These are phyloP conservation scores for Sciaenops ocellatus DNA, from an alignment of 2,797 vertebrate genomes.

Conservation along the genomic window DNA sequence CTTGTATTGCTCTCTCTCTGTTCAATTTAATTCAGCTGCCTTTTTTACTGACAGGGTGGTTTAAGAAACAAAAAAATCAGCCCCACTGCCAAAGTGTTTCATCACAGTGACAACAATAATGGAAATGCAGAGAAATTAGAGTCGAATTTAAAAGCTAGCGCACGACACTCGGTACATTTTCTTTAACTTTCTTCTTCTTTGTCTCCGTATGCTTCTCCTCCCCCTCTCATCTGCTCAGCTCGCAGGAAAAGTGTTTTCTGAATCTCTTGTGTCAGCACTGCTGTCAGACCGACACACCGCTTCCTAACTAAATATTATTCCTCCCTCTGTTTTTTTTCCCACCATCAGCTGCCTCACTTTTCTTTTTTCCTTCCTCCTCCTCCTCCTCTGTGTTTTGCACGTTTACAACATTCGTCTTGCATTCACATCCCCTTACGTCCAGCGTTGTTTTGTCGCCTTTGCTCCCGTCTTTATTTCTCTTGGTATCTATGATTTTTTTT, in stretches of 20 bases:
- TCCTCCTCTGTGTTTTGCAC: constrained; percentile 14
- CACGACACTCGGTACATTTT: background rate
- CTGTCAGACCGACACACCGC: constrained; percentile 71
- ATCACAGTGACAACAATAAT: constrained; percentile 44
- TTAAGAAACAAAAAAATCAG: constrained; percentile 49
- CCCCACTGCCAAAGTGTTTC: constrained; percentile 42
- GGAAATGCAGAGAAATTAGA: constrained; percentile 47
- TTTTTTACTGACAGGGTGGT: constrained; percentile 41
- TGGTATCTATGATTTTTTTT: constrained; percentile 11
- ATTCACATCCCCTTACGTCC: background rate
- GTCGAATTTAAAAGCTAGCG: constrained; percentile 42
- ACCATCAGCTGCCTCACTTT: constrained; percentile 27
- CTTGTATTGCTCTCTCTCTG: constrained; percentile 8
- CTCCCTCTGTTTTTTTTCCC: constrained; percentile 42
- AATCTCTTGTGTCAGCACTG: constrained; percentile 78
- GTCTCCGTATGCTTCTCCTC: background rate
- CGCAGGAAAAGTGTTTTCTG: constrained; percentile 75
- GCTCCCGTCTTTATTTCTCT: background rate
- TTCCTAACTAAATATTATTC: constrained; percentile 81
- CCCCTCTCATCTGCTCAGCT: constrained; percentile 66
- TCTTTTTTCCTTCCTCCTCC: background rate
- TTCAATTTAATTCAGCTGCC: constrained; percentile 55
- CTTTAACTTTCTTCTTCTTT: background rate
- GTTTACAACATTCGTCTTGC: constrained; percentile 13
- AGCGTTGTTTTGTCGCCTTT: background rate